Evolutionary conservation across 2,888 invertebrate genomes (phyloP), one percentile per base, ranked within the genome.

Genomic region (Amblyjoppa proteus): DNA sequence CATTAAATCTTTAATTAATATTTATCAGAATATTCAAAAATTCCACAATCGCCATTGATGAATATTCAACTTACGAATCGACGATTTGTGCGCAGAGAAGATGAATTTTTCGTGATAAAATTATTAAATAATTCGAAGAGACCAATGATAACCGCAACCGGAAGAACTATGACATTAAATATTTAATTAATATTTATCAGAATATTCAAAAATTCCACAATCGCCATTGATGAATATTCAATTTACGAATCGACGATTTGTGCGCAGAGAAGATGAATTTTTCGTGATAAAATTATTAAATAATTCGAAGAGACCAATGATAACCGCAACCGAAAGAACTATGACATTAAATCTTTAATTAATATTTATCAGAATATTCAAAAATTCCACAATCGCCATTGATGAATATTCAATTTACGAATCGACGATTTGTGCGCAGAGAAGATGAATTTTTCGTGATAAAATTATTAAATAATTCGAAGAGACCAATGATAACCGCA

Each of bases 281-380:
- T 20, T 20, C 20, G 20, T 0, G 20, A 20, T 20, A 20, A 20
- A 20, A 20, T 20, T 20, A 20, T 20, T 20, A 20, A 73, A 68
- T 28, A 71, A 82, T 77, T 25, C 66, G 41, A 25, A 66, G 53
- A 64, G 77, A 80, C 58, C 66, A 56, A 69, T 66, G 71, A 74
- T 66, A 9, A 34, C 58, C 25, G 20, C 20, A 34, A 49, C 28
- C 20, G 13, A 3, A 58, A 53, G n/a, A 53, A n/a, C n/a, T 1
- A 53, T 53, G n/a, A 53, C 53, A 53, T 53, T n/a, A 53, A n/a
- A 53, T 53, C n/a, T n/a, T n/a, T 6, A 53, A 53, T 53, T n/a
- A 53, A 53, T 53, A 6, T 16, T 53, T 7, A n/a, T 53, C n/a
- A 1, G n/a, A n/a, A 53, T n/a, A 53, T 53, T n/a, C 4, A n/a